Evolutionary conservation across 2,113 vertebrate species (phyloP).

Genomic region (Myiozetetes cayanensis): DNA sequence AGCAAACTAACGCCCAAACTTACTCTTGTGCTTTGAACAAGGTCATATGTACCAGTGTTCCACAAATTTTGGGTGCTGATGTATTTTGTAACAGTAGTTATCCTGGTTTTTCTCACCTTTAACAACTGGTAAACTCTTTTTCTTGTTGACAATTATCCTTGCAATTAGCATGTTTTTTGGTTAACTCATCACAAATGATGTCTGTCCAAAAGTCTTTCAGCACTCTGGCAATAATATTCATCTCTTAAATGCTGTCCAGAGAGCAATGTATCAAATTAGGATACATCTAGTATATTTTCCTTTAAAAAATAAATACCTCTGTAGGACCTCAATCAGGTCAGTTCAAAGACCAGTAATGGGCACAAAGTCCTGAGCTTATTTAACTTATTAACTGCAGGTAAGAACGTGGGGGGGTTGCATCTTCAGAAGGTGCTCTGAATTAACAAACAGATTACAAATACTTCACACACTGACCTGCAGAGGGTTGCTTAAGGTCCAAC

Average conservation of each 20-base stretch:
- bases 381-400: background rate
- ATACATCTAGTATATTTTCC: background rate
- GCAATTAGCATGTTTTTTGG: background rate
- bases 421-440: background rate
- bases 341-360: background rate
- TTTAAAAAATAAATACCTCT: background rate
- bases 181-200: background rate
- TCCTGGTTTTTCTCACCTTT: background rate
- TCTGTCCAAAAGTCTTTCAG: background rate
- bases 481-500: constrained; percentile 66
- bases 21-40: background rate
- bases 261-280: background rate
- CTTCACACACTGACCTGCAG: constrained; percentile 68
- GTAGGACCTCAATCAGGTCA: background rate
- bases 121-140: background rate
- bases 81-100: background rate
- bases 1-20: background rate
- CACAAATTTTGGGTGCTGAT: background rate
- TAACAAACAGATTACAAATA: background rate
- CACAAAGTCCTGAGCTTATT: background rate
- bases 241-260: background rate
- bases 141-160: background rate
- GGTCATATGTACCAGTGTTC: background rate
- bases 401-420: background rate
- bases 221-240: background rate